Evolutionary conservation across 2,888 invertebrate genomes (phyloP), one percentile per base, ranked within the genome.

Genomic region (Palloptera scutellata): DNA sequence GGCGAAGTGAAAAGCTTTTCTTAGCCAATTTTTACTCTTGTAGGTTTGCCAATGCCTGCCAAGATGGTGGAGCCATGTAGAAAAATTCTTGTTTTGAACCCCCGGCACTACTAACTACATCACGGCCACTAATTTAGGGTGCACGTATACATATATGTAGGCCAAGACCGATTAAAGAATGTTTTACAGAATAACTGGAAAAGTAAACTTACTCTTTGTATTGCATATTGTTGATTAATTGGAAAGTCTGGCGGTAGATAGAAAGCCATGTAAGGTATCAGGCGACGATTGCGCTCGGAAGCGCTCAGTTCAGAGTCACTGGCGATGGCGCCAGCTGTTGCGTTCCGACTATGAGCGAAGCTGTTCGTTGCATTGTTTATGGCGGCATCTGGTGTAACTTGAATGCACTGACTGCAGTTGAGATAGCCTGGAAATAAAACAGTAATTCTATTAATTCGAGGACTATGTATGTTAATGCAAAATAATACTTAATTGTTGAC

Each of bases 211-310:
- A 77, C 77, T 73, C 71, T 73, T 75, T 81, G 82, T 68, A 78
- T 74, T 12, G 77, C 75, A 74, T 84, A 84, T 74, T 83, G 80
- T 75, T 84, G 83, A 76, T 79, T 81, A 78, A 87, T 80, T 79
- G 86, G 83, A 77, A 90, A 88, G 12, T 81, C 78, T 68, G 90
- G 89, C n/a, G 91, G 86, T 41, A 88, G 86, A 82, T 93, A 94
- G 84, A 91, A 94, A 45, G 92, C 92, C 89, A 92, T 91, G 81
- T 94, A 94, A 1, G 94, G 94, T 78, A 94, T 91, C 60, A 94
- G 84, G 72, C 94, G 87, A 77, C 94, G 89, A 79, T 91, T 91
- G 61, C 94, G 87, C 84, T 93, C 85, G 53, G 83, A 81, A 66
- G 82, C 78, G 69, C 81, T 83, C 10, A 81, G 72, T 70, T 79